phyloP scores from a whole-genome alignment of 2,113 vertebrate genomes.

The Muntiacus reevesi region DNA sequence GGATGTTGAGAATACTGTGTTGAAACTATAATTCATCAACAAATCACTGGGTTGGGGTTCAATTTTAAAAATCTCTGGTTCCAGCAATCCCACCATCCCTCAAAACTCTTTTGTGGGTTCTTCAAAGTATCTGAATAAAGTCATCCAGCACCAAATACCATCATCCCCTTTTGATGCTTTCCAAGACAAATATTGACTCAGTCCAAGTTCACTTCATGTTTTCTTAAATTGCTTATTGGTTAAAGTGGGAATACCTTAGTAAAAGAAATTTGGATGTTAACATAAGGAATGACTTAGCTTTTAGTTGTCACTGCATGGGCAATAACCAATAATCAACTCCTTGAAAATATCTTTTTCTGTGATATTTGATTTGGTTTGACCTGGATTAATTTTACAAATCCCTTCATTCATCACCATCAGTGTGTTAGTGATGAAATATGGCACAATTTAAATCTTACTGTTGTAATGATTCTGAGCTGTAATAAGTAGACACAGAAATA shows the following conservation, averaged over 20 bases:
- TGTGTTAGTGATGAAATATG: not conserved
- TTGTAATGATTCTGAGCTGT: not conserved
- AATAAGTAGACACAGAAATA: not conserved
- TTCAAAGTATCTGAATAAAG: not conserved
- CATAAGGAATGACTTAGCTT: not conserved
- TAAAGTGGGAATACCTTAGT: not conserved
- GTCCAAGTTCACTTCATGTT: not conserved
- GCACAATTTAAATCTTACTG: not conserved
- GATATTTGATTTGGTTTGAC: not conserved
- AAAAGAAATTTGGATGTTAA: not conserved
- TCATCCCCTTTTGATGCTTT: not conserved
- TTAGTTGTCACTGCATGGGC: not conserved
- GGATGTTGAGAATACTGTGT: not conserved
- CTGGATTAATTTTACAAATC: not conserved
- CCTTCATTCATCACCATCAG: not conserved
- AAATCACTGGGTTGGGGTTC: not conserved
- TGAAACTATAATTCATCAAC: not conserved
- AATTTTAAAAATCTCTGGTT: not conserved
- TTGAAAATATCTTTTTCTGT: not conserved
- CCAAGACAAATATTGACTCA: not conserved
- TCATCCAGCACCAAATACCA: not conserved
- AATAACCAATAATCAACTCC: not conserved
- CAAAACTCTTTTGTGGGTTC: not conserved
- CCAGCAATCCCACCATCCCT: not conserved
- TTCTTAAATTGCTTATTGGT: not conserved